phyloP scores from a whole-genome alignment of 1,140 invertebrate species.

The Hylyphantes graminicola region DNA sequence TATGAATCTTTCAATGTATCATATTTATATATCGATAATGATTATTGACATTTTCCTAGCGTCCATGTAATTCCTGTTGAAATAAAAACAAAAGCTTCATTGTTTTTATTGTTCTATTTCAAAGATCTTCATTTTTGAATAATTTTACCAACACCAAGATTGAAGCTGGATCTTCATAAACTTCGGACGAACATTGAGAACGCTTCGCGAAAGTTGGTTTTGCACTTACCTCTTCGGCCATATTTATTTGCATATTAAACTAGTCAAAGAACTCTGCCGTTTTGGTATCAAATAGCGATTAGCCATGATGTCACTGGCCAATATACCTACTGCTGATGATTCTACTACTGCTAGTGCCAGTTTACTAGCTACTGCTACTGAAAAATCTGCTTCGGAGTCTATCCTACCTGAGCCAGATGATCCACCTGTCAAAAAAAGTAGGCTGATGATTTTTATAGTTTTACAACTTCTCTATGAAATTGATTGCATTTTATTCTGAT shows the following conservation, averaged over 20 bases:
- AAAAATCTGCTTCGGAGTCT: neutral
- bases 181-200: neutral
- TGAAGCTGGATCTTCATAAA: constrained; percentile 8
- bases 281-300: neutral
- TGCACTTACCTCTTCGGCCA: constrained; percentile 32
- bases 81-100: neutral
- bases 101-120: neutral
- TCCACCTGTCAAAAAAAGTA: constrained; percentile 45
- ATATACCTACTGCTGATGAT: constrained; percentile 19
- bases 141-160: neutral
- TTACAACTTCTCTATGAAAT: too few species aligned
- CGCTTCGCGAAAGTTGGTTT: constrained; percentile 13
- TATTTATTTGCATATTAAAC: constrained; percentile 28
- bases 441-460: too few species aligned
- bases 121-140: neutral
- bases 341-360: neutral
- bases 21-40: constrained; percentile 55
- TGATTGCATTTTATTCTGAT: too few species aligned
- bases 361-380: neutral
- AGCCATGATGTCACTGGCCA: constrained; percentile 41
- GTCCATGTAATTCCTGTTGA: constrained; percentile 4
- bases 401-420: neutral
- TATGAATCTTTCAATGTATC: constrained; percentile 45
- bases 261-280: constrained; percentile 2
- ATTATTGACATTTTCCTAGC: constrained; percentile 56